Evolutionary conservation across 2,888 invertebrate genomes (phyloP).

Genomic region (Pasiphila rectangulata): DNA sequence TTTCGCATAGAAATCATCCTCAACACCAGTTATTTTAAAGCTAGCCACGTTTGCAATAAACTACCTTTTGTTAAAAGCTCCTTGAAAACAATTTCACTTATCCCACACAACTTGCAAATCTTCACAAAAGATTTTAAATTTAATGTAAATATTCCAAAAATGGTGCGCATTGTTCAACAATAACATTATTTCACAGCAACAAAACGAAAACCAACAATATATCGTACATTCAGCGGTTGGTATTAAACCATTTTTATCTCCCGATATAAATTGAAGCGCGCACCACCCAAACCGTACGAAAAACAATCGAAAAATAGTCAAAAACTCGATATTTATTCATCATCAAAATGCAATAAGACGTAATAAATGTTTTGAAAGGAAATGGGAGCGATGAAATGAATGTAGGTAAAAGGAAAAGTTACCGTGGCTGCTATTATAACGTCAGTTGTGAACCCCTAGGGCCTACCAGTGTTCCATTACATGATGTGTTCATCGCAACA

Average conservation of each 20-base stretch:
- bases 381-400: conserved; percentile 39
- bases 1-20: too few species aligned
- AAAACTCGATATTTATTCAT: conserved; percentile 16
- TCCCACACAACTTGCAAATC: neutral
- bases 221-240: conserved; percentile 41
- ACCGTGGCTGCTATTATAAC: conserved; percentile 62
- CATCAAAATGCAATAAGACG: conserved; percentile 11
- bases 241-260: conserved; percentile 49
- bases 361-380: conserved; percentile 27
- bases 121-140: conserved; percentile 3
- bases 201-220: conserved; percentile 32
- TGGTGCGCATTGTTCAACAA: conserved; percentile 20
- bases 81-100: neutral
- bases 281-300: conserved; percentile 42
- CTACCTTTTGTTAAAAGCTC: neutral
- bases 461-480: conserved; percentile 63
- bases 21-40: too few species aligned
- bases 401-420: conserved; percentile 22
- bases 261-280: conserved; percentile 40
- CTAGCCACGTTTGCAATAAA: too few species aligned
- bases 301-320: conserved; percentile 35
- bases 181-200: conserved; percentile 23
- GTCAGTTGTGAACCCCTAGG: conserved; percentile 66
- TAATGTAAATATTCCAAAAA: conserved; percentile 20
- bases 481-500: conserved; percentile 73